Conservation (phyloP, 2,888 invertebrate species). For the Pogonocherus hispidulus region DNA sequence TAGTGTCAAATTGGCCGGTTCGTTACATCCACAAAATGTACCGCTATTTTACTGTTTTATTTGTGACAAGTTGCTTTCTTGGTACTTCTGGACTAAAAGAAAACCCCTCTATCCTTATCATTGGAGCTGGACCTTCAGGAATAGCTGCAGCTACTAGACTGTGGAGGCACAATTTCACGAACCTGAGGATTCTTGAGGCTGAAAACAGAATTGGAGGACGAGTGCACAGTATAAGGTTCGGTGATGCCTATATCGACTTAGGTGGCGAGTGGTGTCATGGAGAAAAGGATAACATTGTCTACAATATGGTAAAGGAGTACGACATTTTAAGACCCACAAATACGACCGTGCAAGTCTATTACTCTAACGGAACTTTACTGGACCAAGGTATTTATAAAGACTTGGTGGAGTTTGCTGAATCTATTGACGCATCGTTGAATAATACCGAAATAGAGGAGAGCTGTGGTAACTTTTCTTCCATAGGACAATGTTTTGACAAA, state of each 20-base stretch:
- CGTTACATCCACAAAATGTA: background rate
- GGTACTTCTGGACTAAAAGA: background rate
- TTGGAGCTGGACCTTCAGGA: slow-evolving; percentile 43
- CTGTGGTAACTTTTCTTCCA: slow-evolving; percentile 14
- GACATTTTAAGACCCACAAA: slow-evolving; percentile 37
- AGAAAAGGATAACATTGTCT: slow-evolving; percentile 51
- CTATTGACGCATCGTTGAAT: background rate
- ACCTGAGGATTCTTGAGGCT: slow-evolving; percentile 67
- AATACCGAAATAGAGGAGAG: background rate
- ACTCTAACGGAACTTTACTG: slow-evolving; percentile 57
- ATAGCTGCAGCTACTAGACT: slow-evolving; percentile 71
- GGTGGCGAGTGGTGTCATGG: slow-evolving; percentile 58
- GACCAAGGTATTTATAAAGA: background rate
- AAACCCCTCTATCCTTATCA: slow-evolving; percentile 35
- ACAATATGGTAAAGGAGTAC: slow-evolving; percentile 50
- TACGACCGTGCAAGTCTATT: slow-evolving; percentile 56
- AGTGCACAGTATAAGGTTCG: slow-evolving; percentile 52
- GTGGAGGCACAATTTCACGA: slow-evolving; percentile 66
- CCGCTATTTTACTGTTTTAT: background rate
- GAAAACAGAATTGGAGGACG: slow-evolving; percentile 61
- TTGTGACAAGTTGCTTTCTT: background rate
- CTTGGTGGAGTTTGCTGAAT: slow-evolving; percentile 7
- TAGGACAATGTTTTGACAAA: slow-evolving; percentile 27
- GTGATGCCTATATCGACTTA: slow-evolving; percentile 50
- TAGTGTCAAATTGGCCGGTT: too few species aligned